phyloP scores from a whole-genome alignment of 2,113 vertebrate species.

The Mormyrus lacerda region DNA sequence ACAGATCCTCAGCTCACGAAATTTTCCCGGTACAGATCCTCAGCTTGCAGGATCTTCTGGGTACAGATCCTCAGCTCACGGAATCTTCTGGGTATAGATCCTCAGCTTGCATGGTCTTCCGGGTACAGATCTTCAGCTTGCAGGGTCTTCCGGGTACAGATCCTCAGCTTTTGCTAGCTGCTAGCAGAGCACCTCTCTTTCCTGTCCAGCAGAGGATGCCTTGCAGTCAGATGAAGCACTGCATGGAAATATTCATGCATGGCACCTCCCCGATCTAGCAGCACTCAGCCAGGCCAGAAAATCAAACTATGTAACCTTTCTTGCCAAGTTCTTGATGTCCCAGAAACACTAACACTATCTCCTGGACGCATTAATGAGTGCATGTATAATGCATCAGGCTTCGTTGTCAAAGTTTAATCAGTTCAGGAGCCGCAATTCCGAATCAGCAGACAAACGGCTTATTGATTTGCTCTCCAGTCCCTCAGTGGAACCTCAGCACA shows the following conservation, averaged over 20 bases:
- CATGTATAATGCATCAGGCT: neutral
- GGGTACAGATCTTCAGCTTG: neutral
- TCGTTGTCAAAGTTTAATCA: neutral
- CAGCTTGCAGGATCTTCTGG: neutral
- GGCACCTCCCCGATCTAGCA: neutral
- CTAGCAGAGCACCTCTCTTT: constrained; percentile 25
- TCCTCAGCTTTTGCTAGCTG: constrained; percentile 25
- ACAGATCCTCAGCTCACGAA: neutral
- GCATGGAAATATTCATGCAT: constrained; percentile 49
- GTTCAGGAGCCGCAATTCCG: neutral
- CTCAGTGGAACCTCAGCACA: neutral
- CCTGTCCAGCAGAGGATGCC: constrained; percentile 22
- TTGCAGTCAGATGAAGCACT: constrained; percentile 53
- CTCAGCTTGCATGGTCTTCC: neutral
- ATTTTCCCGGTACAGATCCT: neutral
- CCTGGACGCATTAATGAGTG: neutral
- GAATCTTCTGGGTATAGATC: no score
- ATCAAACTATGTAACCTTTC: neutral
- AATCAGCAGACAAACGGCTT: neutral
- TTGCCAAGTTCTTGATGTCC: neutral
- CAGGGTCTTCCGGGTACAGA: no score
- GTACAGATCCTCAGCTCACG: neutral
- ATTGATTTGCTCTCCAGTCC: neutral
- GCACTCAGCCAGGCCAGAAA: neutral
- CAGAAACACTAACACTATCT: neutral